Evolutionary conservation across 1,140 invertebrate genomes (phyloP).

Genomic region (Drosophila sp.): DNA sequence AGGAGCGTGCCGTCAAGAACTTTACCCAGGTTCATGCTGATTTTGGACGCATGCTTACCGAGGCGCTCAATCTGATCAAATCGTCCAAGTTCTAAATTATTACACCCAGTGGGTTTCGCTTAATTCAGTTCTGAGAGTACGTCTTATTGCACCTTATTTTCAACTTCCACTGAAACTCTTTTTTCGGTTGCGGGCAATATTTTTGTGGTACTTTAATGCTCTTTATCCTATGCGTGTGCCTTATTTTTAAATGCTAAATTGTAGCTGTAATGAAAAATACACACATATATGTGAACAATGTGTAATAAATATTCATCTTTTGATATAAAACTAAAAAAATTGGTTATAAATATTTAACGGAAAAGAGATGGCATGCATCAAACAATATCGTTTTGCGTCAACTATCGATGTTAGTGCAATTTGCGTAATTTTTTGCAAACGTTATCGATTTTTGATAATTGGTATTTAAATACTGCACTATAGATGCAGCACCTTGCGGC

Average conservation of each 20-base stretch:
- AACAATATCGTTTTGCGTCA: too few species aligned
- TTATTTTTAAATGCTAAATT: conserved; percentile 38
- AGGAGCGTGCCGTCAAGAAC: conserved; percentile 92
- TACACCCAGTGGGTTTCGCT: conserved; percentile 32
- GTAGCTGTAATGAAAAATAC: conserved; percentile 27
- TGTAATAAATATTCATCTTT: conserved; percentile 37
- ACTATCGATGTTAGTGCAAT: too few species aligned
- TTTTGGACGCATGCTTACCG: conserved; percentile 88
- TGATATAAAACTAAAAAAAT: conserved; percentile 23
- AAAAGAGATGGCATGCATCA: too few species aligned
- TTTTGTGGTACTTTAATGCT: conserved; percentile 35
- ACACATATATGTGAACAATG: conserved; percentile 26
- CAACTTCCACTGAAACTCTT: conserved; percentile 26
- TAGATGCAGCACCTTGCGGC: too few species aligned
- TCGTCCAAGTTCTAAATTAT: conserved; percentile 86
- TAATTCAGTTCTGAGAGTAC: conserved; percentile 27
- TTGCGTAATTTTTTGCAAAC: too few species aligned
- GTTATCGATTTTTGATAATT: too few species aligned
- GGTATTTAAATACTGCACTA: too few species aligned
- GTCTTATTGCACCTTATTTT: conserved; percentile 27
- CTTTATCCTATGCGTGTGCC: conserved; percentile 29
- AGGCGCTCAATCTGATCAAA: conserved; percentile 87
- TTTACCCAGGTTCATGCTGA: conserved; percentile 89
- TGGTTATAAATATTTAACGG: not conserved
- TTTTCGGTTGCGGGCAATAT: conserved; percentile 53